Evolutionary conservation across 2,888 invertebrate genomes (phyloP), one percentile per base, ranked within the genome.

Genomic region (Tenthredo amoena): DNA sequence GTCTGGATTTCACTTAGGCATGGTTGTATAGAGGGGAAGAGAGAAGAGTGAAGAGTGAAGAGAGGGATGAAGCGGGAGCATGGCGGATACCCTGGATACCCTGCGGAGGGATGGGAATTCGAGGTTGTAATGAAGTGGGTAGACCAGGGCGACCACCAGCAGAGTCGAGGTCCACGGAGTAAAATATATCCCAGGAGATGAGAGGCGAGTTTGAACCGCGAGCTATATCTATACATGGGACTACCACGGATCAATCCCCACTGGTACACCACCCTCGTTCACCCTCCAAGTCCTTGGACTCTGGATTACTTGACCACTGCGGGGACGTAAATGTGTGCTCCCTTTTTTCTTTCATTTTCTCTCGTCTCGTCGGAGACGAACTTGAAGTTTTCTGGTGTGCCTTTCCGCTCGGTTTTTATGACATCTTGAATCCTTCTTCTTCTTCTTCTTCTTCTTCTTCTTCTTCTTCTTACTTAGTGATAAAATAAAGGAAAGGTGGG

Each of bases 41-140:
- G 74, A 79, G 37, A 86, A 55, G 82, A 79, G 83, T 84, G 85
- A 72, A 37, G 84, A 86, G 84, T 85, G 86, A 76, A 65, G 85
- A 65, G 65, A 68, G 55, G 79, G 77, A 84, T 74, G 86, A 77
- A 2, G 87, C 87, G 86, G 84, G 74, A 86, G 84, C 85, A 87
- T 83, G 82, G 76, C 85, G 85, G 86, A 84, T 76, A 68, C 62
- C 77, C 47, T 26, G 62, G 26, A 62, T 62, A 55, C 18, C 76
- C 84, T 62, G 68, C 12, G 74, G 65, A 83, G 87, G 88, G 87
- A 88, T 87, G 88, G 43, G 40, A 62, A 40, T 40, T 31, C 43
- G 81, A 31, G 87, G 86, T 89, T 87, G 91, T 92, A 92, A 92
- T 92, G 92, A 92, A 92, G 92, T 91, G 90, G 91, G 90, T 90